Evolutionary conservation across 1,140 invertebrate species (phyloP).

Genomic region (Nilaparvata lugens): DNA sequence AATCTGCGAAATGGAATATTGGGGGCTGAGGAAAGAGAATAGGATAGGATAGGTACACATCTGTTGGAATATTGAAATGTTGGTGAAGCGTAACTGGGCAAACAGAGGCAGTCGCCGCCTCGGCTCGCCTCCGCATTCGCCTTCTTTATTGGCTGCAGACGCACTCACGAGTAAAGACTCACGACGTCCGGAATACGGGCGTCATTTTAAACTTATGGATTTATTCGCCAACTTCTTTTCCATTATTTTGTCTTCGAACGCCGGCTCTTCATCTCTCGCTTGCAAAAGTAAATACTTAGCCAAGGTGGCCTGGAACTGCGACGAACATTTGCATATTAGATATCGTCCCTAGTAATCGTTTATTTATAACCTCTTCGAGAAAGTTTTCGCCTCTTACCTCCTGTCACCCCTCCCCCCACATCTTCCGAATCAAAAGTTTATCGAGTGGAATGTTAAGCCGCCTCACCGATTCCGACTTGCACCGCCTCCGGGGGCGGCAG

Average conservation of each 20-base stretch:
- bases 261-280: background rate
- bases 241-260: background rate
- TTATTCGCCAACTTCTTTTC: slow-evolving; percentile 11
- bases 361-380: slow-evolving; percentile 17
- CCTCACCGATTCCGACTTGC: background rate
- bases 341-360: slow-evolving; percentile 13
- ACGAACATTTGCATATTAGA: slow-evolving; percentile 14
- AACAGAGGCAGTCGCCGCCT: background rate
- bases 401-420: background rate
- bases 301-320: background rate
- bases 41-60: no score
- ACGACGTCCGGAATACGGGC: slow-evolving; percentile 16
- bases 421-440: slow-evolving; percentile 11
- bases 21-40: no score
- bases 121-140: background rate
- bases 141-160: slow-evolving; percentile 14
- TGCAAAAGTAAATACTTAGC: slow-evolving; percentile 1
- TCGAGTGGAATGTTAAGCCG: slow-evolving; percentile 19
- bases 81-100: background rate
- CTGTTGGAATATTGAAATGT: background rate
- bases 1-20: no score
- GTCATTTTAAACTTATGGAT: slow-evolving; percentile 19
- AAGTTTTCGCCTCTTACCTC: background rate
- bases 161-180: slow-evolving; percentile 11
- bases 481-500: no score